Conservation (phyloP, 1,140 invertebrate genomes). For the Apis florea region DNA sequence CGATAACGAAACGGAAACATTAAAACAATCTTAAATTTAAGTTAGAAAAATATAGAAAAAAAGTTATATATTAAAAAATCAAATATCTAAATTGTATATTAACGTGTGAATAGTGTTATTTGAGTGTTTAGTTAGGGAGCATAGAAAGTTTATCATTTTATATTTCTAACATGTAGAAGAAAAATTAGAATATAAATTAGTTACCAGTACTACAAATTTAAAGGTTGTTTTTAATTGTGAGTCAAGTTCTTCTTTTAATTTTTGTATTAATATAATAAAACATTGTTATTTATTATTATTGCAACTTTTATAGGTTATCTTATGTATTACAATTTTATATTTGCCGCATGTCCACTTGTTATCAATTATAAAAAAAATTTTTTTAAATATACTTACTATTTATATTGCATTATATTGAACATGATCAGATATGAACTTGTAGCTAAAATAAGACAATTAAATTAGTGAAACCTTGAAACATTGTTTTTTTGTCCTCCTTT, state of each 20-base stretch:
- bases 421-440: conserved; percentile 4
- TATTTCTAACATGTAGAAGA: conserved; percentile 43
- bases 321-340: not conserved
- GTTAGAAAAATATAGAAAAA: not conserved
- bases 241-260: conserved; percentile 20
- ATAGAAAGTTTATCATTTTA: not conserved
- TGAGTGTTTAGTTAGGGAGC: not conserved
- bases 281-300: not conserved
- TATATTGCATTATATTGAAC: not conserved
- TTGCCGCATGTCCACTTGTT: conserved; percentile 51
- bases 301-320: conserved; percentile 47
- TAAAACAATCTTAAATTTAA: conserved; percentile 15
- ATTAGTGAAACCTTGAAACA: conserved; percentile 44
- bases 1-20: conserved; percentile 46
- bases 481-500: conserved; percentile 36
- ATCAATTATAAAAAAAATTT: conserved; percentile 13
- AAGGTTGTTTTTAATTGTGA: conserved; percentile 32
- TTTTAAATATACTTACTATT: not conserved
- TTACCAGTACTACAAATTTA: conserved; percentile 13
- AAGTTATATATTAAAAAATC: not conserved
- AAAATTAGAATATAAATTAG: conserved; percentile 7
- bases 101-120: not conserved
- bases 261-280: not conserved
- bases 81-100: not conserved
- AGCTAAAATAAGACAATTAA: conserved; percentile 29